Evolutionary conservation across 2,113 vertebrate genomes (phyloP), one percentile per base, ranked within the genome.

Genomic region (Leucoraja erinaceus): DNA sequence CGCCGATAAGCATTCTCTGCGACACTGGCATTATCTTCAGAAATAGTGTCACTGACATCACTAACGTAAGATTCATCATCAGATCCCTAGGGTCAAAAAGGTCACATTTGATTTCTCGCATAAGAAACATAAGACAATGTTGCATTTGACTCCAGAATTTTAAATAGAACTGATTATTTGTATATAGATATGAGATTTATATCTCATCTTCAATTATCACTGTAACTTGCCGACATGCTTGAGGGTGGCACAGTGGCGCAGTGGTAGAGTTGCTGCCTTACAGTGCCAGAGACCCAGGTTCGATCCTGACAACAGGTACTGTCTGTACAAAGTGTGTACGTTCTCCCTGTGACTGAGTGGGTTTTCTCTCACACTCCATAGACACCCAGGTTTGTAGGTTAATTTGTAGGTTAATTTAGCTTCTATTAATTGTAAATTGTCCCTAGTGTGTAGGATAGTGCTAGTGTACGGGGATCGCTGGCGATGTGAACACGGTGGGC

Each of bases 61-160:
- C 99, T 99, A 96, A 99, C 97, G 93, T 99, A 99, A 94, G 98
- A 99, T 95, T 99, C 99, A 94, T 99, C 99, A 94, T 99, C 99
- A 94, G 99, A 99, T 94, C 97, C 98, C 98, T 99, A 93, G 86
- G 75, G 90, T 94, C 61, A 94, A 94, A 93, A 68, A 38, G 8
- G 9, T n/a, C 12, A 9, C 33, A 70, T 90, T 38, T 66, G 63
- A 33, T 90, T 90, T 90, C 16, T 38, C 38, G n/a, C 68, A 1
- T 38, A 68, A 90, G 16, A 70, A 90, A 68, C 66, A 0, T 38
- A 90, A 47, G 33, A 20, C 38, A 38, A 22, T 68, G 61, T 31
- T 38, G 20, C 31, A 47, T 70, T 70, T 90, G n/a, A n/a, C 31
- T 90, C 31, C 33, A 68, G 31, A 38, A 68, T 33, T 31, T 38